These are phyloP conservation scores for Morone chrysops DNA, from an alignment of 2,113 vertebrate species.

Conservation along the genomic window DNA sequence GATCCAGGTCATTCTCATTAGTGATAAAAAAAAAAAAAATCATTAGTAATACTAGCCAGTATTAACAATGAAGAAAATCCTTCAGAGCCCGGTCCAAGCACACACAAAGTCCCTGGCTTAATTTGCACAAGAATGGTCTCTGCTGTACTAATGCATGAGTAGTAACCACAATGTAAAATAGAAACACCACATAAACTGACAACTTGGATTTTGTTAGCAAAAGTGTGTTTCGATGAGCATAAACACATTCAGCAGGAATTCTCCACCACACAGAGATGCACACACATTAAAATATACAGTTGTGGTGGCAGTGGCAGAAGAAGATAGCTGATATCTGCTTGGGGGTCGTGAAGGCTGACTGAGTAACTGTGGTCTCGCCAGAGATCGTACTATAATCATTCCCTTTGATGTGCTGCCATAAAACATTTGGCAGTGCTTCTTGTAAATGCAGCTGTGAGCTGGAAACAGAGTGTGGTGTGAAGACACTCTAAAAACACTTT, in stretches of 20 bases:
- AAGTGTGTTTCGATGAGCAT: slow-evolving; percentile 9
- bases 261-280: background rate
- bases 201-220: slow-evolving; percentile 1
- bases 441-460: slow-evolving; percentile 64
- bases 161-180: background rate
- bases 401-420: slow-evolving; percentile 72
- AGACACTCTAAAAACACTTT: background rate
- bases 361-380: slow-evolving; percentile 51
- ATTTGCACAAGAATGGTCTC: slow-evolving; percentile 7
- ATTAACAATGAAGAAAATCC: slow-evolving; percentile 9
- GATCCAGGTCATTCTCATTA: slow-evolving; percentile 34
- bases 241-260: slow-evolving; percentile 18
- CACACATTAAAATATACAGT: slow-evolving; percentile 10
- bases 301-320: slow-evolving; percentile 25
- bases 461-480: slow-evolving; percentile 35
- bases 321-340: slow-evolving; percentile 49
- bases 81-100: slow-evolving; percentile 7
- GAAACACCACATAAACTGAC: background rate
- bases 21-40: slow-evolving; percentile 33
- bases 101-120: background rate
- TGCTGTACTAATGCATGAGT: slow-evolving; percentile 1
- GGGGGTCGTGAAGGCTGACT: slow-evolving; percentile 43
- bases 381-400: slow-evolving; percentile 64
- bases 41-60: slow-evolving; percentile 5
- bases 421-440: slow-evolving; percentile 68